Conservation (phyloP, 92 coral and sea anemone genomes). For the Ricordea florida region DNA sequence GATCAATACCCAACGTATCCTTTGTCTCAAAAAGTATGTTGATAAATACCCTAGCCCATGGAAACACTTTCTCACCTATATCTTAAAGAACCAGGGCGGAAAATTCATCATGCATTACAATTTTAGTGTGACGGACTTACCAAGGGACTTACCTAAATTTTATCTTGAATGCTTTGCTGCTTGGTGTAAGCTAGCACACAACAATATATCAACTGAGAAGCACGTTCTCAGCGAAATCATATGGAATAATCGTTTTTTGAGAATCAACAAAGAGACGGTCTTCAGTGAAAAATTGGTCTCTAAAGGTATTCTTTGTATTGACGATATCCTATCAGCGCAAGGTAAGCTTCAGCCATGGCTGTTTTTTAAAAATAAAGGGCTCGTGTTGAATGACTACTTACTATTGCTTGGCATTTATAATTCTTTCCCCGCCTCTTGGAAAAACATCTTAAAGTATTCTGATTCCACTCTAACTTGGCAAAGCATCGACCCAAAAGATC, state of each 20-base stretch:
- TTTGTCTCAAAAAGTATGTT: slow-evolving; percentile 3
- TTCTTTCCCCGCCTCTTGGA: too few relatives aligned
- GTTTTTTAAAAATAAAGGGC: too few relatives aligned
- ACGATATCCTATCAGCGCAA: too few relatives aligned
- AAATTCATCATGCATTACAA: neutral
- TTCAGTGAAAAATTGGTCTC: neutral
- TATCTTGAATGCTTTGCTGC: neutral
- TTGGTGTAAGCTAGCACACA: neutral
- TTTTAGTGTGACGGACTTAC: neutral
- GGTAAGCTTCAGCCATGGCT: too few relatives aligned
- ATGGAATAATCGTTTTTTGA: neutral
- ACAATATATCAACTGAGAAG: neutral
- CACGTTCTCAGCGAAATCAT: neutral
- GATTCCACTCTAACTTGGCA: too few relatives aligned
- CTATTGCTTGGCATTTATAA: too few relatives aligned
- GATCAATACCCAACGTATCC: slow-evolving; percentile 5
- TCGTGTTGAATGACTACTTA: too few relatives aligned
- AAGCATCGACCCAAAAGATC: too few relatives aligned
- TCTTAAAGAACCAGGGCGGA: neutral
- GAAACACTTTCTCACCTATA: neutral
- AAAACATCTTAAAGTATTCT: too few relatives aligned
- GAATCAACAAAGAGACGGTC: neutral
- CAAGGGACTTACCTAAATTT: neutral
- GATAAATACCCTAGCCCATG: neutral
- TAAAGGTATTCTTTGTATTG: neutral